Percentiles rank a stretch among this genome's conserved stretches.
phyloP scores from a whole-genome alignment of 1,140 invertebrate genomes.

The Penaeus indicus region DNA sequence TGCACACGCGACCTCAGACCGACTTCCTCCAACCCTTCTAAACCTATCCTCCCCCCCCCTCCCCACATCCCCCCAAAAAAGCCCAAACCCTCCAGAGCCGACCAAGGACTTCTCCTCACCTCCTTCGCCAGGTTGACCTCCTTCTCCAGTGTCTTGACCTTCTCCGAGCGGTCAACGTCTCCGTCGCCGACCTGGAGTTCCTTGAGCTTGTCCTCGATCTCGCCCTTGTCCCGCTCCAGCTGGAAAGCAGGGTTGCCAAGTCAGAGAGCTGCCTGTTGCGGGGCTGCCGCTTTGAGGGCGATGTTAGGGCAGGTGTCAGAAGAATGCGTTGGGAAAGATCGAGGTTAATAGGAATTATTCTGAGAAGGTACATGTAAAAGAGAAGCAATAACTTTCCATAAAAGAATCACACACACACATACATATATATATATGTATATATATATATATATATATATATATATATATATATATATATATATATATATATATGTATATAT shows the following conservation, averaged over 20 bases:
- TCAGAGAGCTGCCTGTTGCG: not conserved
- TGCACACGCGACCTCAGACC: too few relatives aligned
- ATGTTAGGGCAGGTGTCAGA: not conserved
- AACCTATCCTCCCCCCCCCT: too few relatives aligned
- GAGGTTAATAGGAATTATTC: too few relatives aligned
- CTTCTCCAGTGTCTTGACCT: constrained; percentile 84
- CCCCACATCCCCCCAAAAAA: too few relatives aligned
- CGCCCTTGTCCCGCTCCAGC: constrained; percentile 66
- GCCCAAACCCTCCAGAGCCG: not conserved
- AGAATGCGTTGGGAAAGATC: too few relatives aligned
- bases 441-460: too few relatives aligned
- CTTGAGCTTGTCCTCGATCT: constrained; percentile 68
- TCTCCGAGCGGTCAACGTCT: constrained; percentile 74
- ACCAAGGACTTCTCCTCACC: constrained; percentile 69
- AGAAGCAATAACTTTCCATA: too few relatives aligned
- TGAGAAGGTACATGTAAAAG: too few relatives aligned
- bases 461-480: not conserved
- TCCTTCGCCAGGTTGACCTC: constrained; percentile 88
- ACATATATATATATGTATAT: too few relatives aligned
- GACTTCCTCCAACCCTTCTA: too few relatives aligned
- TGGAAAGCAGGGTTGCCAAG: constrained; percentile 13
- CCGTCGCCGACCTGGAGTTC: constrained; percentile 64
- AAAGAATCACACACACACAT: too few relatives aligned
- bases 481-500: not conserved
- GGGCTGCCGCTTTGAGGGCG: not conserved